Conservation (phyloP, 2,888 invertebrate species). For the Apodemia mormo region DNA sequence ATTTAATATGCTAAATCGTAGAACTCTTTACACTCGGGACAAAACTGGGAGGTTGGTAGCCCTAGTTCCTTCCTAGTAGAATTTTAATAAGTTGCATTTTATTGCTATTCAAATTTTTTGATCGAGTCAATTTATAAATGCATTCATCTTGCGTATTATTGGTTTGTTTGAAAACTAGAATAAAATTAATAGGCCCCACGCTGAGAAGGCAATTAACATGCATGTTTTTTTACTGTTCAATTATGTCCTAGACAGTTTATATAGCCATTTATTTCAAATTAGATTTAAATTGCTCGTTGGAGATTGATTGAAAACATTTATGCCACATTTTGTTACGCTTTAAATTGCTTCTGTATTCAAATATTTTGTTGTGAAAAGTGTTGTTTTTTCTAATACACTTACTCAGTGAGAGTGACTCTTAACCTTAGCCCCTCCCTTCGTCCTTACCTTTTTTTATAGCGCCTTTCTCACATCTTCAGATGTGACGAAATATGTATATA, state of each 20-base stretch:
- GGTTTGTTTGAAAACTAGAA: conserved; percentile 53
- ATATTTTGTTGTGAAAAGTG: neutral
- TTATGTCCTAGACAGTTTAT: conserved; percentile 47
- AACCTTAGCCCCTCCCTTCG: too few relatives aligned
- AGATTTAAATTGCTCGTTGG: conserved; percentile 43
- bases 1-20: too few relatives aligned
- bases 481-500: too few relatives aligned
- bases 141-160: conserved; percentile 27
- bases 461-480: too few relatives aligned
- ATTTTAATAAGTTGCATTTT: neutral
- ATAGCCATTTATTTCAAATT: conserved; percentile 51
- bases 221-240: conserved; percentile 51
- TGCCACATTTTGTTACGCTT: neutral
- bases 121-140: conserved; percentile 5
- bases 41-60: neutral
- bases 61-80: neutral
- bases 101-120: neutral
- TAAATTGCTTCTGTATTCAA: neutral
- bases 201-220: conserved; percentile 57
- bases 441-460: too few relatives aligned
- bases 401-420: too few relatives aligned
- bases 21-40: neutral
- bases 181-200: conserved; percentile 59
- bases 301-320: conserved; percentile 19
- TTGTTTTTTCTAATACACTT: too few relatives aligned